Conservation (phyloP, 2,888 invertebrate genomes). For the Standfussiana lucernea region DNA sequence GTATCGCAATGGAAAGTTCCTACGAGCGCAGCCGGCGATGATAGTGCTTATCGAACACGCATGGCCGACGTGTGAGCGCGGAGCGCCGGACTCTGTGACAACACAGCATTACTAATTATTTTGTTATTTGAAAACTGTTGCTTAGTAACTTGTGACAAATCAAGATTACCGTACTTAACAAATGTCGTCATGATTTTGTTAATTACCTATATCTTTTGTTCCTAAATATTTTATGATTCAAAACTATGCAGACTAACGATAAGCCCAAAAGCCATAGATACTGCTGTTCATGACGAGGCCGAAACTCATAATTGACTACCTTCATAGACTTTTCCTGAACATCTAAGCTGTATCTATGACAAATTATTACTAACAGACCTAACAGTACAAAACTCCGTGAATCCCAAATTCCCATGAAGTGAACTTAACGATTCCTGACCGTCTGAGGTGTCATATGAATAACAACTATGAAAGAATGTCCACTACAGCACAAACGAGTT, state of each 20-base stretch:
- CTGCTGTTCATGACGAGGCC: background rate
- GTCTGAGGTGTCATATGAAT: constrained; percentile 63
- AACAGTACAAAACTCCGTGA: constrained; percentile 28
- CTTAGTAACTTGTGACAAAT: constrained; percentile 40
- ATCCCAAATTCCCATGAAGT: constrained; percentile 54
- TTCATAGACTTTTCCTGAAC: constrained; percentile 11
- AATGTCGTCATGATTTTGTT: constrained; percentile 14
- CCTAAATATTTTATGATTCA: background rate
- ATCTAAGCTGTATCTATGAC: background rate
- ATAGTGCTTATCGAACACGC: constrained; percentile 79
- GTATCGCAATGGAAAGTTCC: constrained; percentile 81
- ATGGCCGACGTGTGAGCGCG: constrained; percentile 68
- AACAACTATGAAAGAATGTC: constrained; percentile 58
- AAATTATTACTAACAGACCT: constrained; percentile 6
- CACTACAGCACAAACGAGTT: constrained; percentile 62
- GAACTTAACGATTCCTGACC: constrained; percentile 43
- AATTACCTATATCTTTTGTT: background rate
- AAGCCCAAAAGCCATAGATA: background rate
- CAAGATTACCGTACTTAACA: constrained; percentile 20
- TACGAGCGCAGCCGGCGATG: constrained; percentile 71
- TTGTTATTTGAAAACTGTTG: constrained; percentile 58
- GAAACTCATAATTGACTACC: constrained; percentile 1
- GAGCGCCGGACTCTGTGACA: constrained; percentile 65
- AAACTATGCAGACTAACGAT: background rate
- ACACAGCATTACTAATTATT: constrained; percentile 65